Conservation (phyloP, 2,797 vertebrate genomes). For the Tragelaphus oryx region DNA sequence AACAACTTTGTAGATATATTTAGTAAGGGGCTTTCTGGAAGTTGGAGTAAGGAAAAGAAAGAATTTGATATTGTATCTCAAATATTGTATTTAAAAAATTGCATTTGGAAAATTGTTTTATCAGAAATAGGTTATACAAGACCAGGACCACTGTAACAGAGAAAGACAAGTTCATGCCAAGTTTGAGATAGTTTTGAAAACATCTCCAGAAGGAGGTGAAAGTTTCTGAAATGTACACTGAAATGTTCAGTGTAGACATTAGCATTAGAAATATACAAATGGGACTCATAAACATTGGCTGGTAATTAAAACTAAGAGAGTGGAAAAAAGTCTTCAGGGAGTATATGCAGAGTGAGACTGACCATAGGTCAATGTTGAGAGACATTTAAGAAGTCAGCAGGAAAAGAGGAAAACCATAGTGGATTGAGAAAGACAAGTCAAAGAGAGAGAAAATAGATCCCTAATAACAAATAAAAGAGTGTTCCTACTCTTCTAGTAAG, state of each 20-base stretch:
- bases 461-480: background rate
- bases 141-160: background rate
- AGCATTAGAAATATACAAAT: background rate
- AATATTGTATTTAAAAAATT: background rate
- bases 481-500: background rate
- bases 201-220: background rate
- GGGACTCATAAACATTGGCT: background rate
- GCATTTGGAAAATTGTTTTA: background rate
- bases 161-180: background rate
- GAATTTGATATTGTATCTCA: background rate
- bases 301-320: background rate
- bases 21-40: background rate
- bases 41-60: background rate
- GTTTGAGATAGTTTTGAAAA: background rate
- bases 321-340: background rate
- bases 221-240: too few relatives aligned
- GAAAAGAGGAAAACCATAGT: background rate
- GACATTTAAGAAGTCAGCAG: background rate
- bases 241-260: background rate
- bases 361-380: background rate
- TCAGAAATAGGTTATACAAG: background rate
- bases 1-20: too few relatives aligned
- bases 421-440: background rate
- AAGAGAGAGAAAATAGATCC: background rate
- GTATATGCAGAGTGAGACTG: background rate